Evolutionary conservation across 2,797 vertebrate genomes (phyloP).

Genomic region (Sebastes steindachneri): DNA sequence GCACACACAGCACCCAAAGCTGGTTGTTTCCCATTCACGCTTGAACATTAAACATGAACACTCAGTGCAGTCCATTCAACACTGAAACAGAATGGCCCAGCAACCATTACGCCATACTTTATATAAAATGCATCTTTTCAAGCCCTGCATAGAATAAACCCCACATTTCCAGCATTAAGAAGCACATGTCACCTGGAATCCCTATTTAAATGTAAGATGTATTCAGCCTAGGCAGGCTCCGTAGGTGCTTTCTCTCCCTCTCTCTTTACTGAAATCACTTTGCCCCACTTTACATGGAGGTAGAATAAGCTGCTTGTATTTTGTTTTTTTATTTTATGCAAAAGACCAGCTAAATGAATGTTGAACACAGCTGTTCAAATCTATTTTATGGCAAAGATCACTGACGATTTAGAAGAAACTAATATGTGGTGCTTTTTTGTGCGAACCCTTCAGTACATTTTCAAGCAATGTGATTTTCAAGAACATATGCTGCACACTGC

Average conservation of each 20-base stretch:
- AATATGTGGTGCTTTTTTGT: background rate
- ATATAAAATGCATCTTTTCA: constrained; percentile 1
- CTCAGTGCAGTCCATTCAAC: background rate
- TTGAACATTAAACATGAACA: constrained; percentile 1
- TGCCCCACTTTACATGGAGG: background rate
- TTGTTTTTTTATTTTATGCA: background rate
- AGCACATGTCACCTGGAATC: background rate
- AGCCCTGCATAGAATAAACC: background rate
- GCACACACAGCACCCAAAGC: background rate
- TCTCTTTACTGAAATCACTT: background rate
- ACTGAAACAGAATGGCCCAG: background rate
- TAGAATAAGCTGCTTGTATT: background rate
- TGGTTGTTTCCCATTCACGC: background rate
- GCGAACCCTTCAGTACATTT: background rate
- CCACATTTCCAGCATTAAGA: background rate
- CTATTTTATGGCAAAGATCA: background rate
- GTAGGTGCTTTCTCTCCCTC: background rate
- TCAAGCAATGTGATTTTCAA: background rate
- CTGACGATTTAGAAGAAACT: background rate
- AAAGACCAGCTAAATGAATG: background rate
- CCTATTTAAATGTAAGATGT: constrained; percentile 2
- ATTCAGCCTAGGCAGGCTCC: background rate
- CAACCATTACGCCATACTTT: background rate
- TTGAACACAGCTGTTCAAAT: background rate
- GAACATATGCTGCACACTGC: background rate